Percentiles rank a stretch among this genome's conserved stretches.
Evolutionary conservation across 2,797 vertebrate genomes (phyloP).

Genomic region (Ispidina lecontei): DNA sequence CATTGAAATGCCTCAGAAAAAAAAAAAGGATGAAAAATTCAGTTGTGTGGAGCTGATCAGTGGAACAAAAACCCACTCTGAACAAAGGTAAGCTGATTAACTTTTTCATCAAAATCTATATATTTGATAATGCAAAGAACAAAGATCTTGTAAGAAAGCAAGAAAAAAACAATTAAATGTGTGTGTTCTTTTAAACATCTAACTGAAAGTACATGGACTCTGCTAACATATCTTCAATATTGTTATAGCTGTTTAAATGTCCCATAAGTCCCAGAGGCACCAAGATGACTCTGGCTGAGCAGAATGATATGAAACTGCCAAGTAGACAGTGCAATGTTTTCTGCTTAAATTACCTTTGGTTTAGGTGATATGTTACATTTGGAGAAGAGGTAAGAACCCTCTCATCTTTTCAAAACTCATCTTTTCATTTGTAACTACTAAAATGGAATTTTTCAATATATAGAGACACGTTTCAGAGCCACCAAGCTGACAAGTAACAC

Average conservation of each 20-base stretch:
- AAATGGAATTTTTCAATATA: background rate
- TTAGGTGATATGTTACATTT: background rate
- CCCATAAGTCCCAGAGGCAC: background rate
- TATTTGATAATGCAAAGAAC: constrained; percentile 45
- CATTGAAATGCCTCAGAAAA: constrained; percentile 50
- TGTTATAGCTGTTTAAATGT: background rate
- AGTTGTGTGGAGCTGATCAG: constrained; percentile 65
- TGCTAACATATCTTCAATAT: background rate
- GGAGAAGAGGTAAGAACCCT: background rate
- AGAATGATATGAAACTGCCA: background rate
- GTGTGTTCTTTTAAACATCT: background rate
- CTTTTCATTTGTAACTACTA: background rate
- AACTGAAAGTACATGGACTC: background rate
- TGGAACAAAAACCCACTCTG: constrained; percentile 60
- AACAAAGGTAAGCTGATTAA: constrained; percentile 70
- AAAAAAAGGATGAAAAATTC: constrained; percentile 65
- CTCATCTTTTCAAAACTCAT: background rate
- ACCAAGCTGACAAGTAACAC: background rate
- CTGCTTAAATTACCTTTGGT: background rate
- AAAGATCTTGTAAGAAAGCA: constrained; percentile 26
- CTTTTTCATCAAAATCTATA: constrained; percentile 64
- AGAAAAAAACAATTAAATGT: background rate
- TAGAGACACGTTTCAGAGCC: background rate
- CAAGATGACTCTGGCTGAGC: background rate
- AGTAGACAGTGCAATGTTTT: background rate